Evolutionary conservation across 2,888 invertebrate genomes (phyloP).

Genomic region (Rapana venosa): DNA sequence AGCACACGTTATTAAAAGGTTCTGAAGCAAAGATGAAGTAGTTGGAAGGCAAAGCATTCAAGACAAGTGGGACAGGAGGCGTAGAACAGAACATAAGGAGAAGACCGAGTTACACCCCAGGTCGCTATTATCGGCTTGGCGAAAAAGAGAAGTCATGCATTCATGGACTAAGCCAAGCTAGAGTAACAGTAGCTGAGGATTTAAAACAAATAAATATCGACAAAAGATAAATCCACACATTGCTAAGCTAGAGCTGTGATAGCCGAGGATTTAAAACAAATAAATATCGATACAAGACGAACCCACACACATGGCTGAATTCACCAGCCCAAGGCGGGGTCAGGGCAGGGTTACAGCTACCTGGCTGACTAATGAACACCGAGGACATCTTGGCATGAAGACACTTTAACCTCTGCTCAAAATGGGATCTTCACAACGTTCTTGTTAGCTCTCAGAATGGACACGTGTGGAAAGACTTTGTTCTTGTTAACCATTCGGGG

Average conservation of each 20-base stretch:
- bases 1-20: background rate
- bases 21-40: background rate
- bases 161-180: background rate
- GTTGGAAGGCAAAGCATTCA: background rate
- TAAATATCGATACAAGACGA: background rate
- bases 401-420: no score
- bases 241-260: background rate
- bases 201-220: background rate
- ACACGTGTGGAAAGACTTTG: no score
- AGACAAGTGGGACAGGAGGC: background rate
- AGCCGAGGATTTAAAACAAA: background rate
- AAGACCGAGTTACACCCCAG: background rate
- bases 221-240: no score
- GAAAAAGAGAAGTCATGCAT: background rate
- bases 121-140: background rate
- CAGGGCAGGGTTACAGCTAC: no score
- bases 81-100: background rate
- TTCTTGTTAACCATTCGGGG: no score
- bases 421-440: no score
- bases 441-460: no score
- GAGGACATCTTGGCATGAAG: no score
- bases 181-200: background rate
- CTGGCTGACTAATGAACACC: no score
- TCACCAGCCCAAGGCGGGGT: no score
- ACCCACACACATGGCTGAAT: no score